Percentiles rank a stretch among this genome's conserved stretches.
Conservation (phyloP, 2,113 vertebrate genomes). For the Tenebrosternarchus preto region DNA sequence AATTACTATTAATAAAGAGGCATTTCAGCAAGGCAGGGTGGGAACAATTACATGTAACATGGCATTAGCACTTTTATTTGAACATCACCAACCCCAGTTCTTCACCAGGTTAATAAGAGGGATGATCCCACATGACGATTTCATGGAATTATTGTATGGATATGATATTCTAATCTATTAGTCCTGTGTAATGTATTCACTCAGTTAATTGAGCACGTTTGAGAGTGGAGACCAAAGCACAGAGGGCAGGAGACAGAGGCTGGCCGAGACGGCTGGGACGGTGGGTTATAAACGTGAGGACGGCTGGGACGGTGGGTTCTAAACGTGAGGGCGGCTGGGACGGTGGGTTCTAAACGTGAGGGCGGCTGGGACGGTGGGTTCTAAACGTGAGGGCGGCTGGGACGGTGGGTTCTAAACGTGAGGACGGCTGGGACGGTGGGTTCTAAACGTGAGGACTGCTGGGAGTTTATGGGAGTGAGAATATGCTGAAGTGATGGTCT, state of each 20-base stretch:
- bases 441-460: background rate
- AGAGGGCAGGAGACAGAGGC: slow-evolving; percentile 15
- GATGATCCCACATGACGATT: slow-evolving; percentile 99
- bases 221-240: slow-evolving; percentile 74
- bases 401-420: too few species aligned
- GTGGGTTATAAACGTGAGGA: slow-evolving; percentile 18
- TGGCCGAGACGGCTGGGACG: slow-evolving; percentile 15
- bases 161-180: slow-evolving; percentile 99
- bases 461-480: slow-evolving; percentile 20
- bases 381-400: background rate
- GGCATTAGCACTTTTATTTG: slow-evolving; percentile 99
- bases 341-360: slow-evolving; percentile 18
- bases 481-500: slow-evolving; percentile 31
- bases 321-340: slow-evolving; percentile 8
- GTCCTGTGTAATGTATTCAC: slow-evolving; percentile 97
- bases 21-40: slow-evolving; percentile 86
- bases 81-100: slow-evolving; percentile 99
- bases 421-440: too few species aligned
- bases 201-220: slow-evolving; percentile 95
- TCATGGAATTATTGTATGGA: slow-evolving; percentile 99
- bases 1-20: slow-evolving; percentile 99
- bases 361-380: slow-evolving; percentile 30
- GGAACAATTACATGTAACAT: slow-evolving; percentile 98
- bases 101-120: slow-evolving; percentile 97
- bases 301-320: slow-evolving; percentile 13